A percentile compares a stretch with the other conserved stretches of the same genome.
phyloP scores from a whole-genome alignment of 2,888 invertebrate genomes.

The Choreutis nemorana region DNA sequence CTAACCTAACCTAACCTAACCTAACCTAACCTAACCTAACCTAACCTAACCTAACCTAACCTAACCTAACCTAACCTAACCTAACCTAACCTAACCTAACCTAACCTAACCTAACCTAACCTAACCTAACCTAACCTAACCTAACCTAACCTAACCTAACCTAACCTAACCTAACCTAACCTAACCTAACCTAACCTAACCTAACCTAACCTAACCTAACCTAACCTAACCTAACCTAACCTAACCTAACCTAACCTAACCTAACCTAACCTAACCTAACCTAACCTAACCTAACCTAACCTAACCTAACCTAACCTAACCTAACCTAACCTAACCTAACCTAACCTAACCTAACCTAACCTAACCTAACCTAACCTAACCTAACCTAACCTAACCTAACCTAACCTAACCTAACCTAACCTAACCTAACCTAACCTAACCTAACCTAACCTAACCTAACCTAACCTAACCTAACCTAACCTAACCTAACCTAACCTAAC shows the following conservation, averaged over 20 bases:
- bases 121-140: constrained; percentile 5
- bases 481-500: constrained; percentile 4
- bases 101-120: constrained; percentile 5
- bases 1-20: constrained; percentile 3
- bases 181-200: constrained; percentile 5
- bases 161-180: constrained; percentile 5
- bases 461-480: constrained; percentile 6
- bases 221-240: constrained; percentile 5
- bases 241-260: constrained; percentile 5
- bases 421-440: constrained; percentile 6
- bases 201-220: constrained; percentile 5
- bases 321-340: constrained; percentile 6
- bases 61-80: constrained; percentile 5
- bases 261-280: constrained; percentile 6
- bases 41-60: constrained; percentile 5
- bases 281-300: constrained; percentile 6
- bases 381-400: constrained; percentile 6
- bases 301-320: constrained; percentile 6
- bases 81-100: constrained; percentile 5
- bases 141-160: constrained; percentile 5
- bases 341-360: constrained; percentile 6
- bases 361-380: constrained; percentile 6
- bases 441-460: constrained; percentile 6
- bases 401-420: constrained; percentile 6
- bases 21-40: constrained; percentile 4